phyloP scores from a whole-genome alignment of 2,113 vertebrate species.

The Prochilodus magdalenae region DNA sequence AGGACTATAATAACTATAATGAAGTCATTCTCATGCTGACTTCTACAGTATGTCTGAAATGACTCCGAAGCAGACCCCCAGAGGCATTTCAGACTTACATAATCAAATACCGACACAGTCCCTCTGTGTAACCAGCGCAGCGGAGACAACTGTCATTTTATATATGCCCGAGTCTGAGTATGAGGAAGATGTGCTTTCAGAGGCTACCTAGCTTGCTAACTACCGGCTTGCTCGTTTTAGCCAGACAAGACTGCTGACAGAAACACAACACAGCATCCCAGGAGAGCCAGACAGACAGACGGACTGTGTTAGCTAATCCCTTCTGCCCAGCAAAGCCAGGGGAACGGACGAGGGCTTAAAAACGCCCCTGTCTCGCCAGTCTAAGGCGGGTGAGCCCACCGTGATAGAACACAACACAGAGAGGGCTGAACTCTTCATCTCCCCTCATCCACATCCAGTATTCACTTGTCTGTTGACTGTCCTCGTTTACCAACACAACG shows the following conservation, averaged over 20 bases:
- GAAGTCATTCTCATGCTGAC: background rate
- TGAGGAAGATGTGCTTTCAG: background rate
- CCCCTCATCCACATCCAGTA: background rate
- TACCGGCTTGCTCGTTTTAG: background rate
- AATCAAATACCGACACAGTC: background rate
- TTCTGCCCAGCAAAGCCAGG: conserved; percentile 33
- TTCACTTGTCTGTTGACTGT: background rate
- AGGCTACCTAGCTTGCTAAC: background rate
- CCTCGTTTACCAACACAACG: no score
- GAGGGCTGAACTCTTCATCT: background rate
- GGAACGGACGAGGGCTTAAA: background rate
- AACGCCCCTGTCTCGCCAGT: background rate
- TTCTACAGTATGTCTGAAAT: background rate
- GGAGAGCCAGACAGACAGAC: conserved; percentile 4
- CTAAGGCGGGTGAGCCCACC: background rate
- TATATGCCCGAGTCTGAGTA: background rate
- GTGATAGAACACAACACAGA: background rate
- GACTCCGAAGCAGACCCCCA: background rate
- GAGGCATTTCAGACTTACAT: background rate
- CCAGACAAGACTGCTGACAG: background rate
- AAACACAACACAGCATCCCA: background rate
- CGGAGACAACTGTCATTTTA: background rate
- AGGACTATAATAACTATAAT: no score
- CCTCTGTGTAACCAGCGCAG: background rate
- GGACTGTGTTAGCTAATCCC: background rate